Evolutionary conservation across 2,888 invertebrate genomes (phyloP).

Genomic region (Acanthopleura granulata): DNA sequence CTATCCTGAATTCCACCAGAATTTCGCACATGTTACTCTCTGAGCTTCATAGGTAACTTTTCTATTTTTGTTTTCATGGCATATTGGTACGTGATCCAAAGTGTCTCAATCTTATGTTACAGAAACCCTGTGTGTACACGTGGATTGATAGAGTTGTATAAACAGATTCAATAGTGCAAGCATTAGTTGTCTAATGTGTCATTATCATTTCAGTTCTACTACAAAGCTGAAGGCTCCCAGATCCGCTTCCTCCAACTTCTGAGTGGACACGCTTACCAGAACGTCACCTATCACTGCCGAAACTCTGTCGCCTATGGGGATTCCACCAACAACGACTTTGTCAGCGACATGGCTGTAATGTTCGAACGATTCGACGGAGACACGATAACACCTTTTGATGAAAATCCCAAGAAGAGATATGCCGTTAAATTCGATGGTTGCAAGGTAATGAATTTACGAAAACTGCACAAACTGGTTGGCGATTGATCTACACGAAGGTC

Average conservation of each 20-base stretch:
- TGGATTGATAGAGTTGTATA: no score
- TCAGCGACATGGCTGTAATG: conserved; percentile 80
- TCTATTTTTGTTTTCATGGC: no score
- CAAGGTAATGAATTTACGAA: conserved; percentile 74
- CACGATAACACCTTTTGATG: conserved; percentile 79
- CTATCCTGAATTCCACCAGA: no score
- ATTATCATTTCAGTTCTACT: conserved; percentile 76
- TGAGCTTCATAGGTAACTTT: no score
- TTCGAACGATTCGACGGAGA: conserved; percentile 79
- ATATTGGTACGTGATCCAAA: no score
- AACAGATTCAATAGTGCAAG: no score
- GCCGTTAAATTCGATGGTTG: conserved; percentile 19
- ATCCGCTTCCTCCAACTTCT: conserved; percentile 87
- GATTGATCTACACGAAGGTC: no score
- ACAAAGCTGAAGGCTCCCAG: conserved; percentile 90
- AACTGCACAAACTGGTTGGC: no score
- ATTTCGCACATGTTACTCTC: no score
- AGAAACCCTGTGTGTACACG: no score
- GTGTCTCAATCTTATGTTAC: no score
- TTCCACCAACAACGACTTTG: conserved; percentile 75
- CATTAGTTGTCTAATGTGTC: no score
- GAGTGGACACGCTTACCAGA: conserved; percentile 83
- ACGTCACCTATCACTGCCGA: conserved; percentile 88
- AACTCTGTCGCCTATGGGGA: conserved; percentile 86
- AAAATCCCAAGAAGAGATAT: conserved; percentile 55